Percentiles rank a stretch among this genome's conserved stretches.
Conservation (phyloP, 2,113 vertebrate genomes). For the Sarotherodon lohbergeri region DNA sequence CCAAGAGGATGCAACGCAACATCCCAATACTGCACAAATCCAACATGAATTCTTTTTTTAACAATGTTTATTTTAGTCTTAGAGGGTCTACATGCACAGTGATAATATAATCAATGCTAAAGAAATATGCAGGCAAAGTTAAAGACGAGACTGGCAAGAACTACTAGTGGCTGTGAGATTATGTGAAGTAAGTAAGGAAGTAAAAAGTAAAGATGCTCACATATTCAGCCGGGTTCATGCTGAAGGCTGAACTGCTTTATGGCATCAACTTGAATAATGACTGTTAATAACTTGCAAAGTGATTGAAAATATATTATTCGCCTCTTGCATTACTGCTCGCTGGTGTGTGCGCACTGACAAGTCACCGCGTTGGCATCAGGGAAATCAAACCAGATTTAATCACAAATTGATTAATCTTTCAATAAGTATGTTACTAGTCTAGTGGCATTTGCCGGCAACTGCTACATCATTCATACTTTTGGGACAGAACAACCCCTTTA, state of each 20-base stretch:
- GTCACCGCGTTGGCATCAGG: background rate
- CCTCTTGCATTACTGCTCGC: background rate
- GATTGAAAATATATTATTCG: conserved; percentile 7
- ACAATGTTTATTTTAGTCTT: background rate
- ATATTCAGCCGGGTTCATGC: background rate
- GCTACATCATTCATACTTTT: background rate
- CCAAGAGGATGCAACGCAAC: background rate
- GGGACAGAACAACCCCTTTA: background rate
- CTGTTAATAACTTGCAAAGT: background rate
- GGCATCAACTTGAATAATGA: conserved; percentile 19
- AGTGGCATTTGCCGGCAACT: background rate
- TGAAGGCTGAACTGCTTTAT: background rate
- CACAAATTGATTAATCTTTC: background rate
- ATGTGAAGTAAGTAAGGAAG: background rate
- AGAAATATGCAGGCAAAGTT: background rate
- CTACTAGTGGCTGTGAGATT: background rate
- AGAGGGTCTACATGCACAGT: background rate
- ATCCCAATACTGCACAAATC: background rate
- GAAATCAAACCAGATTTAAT: background rate
- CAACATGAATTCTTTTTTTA: background rate
- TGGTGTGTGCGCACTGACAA: background rate
- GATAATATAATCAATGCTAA: background rate
- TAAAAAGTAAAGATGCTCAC: background rate
- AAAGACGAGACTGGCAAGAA: background rate
- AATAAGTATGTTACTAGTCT: background rate